Conservation (phyloP, 2,888 invertebrate genomes). For the Rhaphigaster nebulosa region DNA sequence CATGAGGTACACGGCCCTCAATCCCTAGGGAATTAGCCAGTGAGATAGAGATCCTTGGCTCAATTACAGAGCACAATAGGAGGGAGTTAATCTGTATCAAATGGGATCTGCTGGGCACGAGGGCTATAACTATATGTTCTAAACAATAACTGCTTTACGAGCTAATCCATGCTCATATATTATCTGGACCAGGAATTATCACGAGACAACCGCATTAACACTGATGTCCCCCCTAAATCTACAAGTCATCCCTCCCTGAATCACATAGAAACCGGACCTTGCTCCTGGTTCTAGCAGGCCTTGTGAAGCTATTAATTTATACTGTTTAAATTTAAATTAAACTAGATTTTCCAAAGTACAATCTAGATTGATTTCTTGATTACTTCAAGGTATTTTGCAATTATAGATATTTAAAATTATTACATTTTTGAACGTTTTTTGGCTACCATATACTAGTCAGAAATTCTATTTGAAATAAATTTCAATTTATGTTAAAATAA, state of each 20-base stretch:
- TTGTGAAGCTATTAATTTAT: not conserved
- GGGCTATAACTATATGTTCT: slow-evolving; percentile 3
- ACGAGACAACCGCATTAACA: slow-evolving; percentile 6
- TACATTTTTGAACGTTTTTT: too few relatives aligned
- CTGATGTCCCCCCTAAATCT: not conserved
- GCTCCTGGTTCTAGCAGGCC: not conserved
- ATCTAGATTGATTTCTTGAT: not conserved
- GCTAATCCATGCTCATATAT: not conserved
- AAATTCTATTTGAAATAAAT: too few relatives aligned
- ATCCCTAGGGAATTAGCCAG: not conserved
- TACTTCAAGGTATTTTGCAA: too few relatives aligned
- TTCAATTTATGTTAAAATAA: too few relatives aligned
- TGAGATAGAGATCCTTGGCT: slow-evolving; percentile 6
- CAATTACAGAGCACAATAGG: slow-evolving; percentile 14
- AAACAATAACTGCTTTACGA: slow-evolving; percentile 40
- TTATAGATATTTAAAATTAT: too few relatives aligned
- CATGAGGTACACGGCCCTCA: not conserved
- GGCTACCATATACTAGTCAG: too few relatives aligned
- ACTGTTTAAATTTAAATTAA: not conserved
- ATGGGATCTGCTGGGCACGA: not conserved
- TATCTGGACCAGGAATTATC: slow-evolving; percentile 6
- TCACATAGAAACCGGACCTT: not conserved
- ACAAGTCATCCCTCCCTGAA: not conserved
- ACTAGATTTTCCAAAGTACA: not conserved
- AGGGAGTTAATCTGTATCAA: slow-evolving; percentile 23